Conservation (phyloP, 2,113 vertebrate genomes). For the Mandrillus leucophaeus region DNA sequence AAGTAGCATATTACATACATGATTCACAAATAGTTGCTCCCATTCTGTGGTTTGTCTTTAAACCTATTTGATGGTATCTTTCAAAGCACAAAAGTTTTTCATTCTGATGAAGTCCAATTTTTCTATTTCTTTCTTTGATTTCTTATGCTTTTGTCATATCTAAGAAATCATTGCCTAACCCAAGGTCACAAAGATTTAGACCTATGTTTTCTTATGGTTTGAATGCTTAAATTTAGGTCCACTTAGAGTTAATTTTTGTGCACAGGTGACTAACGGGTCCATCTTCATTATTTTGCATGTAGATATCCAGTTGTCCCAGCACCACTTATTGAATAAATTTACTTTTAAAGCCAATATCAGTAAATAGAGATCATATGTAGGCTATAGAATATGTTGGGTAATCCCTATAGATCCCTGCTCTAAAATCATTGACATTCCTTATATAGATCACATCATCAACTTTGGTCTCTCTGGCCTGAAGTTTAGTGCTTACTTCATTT, state of each 20-base stretch:
- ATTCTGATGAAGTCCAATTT: not conserved
- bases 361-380: not conserved
- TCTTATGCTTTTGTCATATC: not conserved
- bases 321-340: not conserved
- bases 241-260: not conserved
- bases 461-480: not conserved
- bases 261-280: not conserved
- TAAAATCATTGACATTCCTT: not conserved
- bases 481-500: not conserved
- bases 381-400: not conserved
- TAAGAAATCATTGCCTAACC: not conserved
- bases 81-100: not conserved
- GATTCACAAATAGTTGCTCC: not conserved
- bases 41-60: not conserved
- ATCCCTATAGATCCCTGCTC: not conserved
- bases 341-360: not conserved
- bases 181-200: not conserved
- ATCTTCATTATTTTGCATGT: not conserved
- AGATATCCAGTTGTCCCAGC: not conserved
- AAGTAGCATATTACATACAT: not conserved
- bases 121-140: not conserved
- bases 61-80: not conserved
- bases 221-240: not conserved
- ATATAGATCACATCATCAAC: not conserved
- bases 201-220: not conserved